Base-by-base conservation (phyloP, 2,888 invertebrate species). In the Encarsia formosa region DNA sequence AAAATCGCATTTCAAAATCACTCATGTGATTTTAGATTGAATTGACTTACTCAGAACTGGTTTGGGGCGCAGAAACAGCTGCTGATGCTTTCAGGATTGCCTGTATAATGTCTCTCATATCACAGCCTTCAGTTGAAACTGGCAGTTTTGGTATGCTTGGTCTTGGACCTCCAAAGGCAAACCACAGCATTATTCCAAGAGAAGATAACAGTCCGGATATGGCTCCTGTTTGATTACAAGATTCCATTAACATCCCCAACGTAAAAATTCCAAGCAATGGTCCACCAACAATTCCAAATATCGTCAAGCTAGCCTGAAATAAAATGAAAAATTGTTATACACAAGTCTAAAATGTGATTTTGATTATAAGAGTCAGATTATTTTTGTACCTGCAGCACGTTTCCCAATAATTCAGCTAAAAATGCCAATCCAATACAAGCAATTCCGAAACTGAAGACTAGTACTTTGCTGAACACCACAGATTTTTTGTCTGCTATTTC, bases 201-300 rank as follows among this genome's bases (percentile, higher is more conserved):
- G 89, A 86, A 5, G 76, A 64, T 0, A 84, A 41, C 2, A 89
- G 73, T 0, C 86, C 91, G 11, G 77, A 64, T 9, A 87, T 76
- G 0, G 84, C 86, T 23, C 92, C 92, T 9, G 76, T 78, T 73
- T 91, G 82, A 67, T 86, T 89, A 5, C 86, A 84, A 46, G 75
- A 79, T 13, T 86, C 83, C 32, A 86, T 84, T 59, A 86, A 84
- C 88, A 94, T 91, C 61, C 93, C 93, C 23, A 92, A 75, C 0
- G 90, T 86, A 68, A 93, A 94, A 2, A 93, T 76, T 0, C 87
- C 92, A 20, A 93, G 75, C n/a, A 92, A 71, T 0, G 93, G 93
- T 0, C 93, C 93, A 1, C 92, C 92, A 3, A 90, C 84, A 1
- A 91, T 86, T 2, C 91, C 92, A 65, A 93, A 91, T 59, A 92